A percentile compares a stretch with the other conserved stretches of the same genome.
These are phyloP conservation scores for Caenorhabditis sp. DNA, from an alignment of 2,888 invertebrate species.

Conservation along the genomic window DNA sequence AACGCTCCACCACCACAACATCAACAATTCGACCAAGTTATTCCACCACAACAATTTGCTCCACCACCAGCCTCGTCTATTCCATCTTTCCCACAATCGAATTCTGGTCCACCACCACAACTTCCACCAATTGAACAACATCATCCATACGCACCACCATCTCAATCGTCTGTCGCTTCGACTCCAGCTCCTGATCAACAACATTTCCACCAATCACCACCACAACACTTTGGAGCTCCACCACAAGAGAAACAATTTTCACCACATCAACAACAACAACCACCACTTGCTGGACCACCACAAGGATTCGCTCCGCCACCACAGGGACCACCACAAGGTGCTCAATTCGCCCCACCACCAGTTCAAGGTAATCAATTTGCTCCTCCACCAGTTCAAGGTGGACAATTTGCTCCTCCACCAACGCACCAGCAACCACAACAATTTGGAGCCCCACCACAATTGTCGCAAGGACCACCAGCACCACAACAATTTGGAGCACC, in stretches of 20 bases:
- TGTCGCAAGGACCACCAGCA: not conserved
- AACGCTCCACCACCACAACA: conserved; percentile 17
- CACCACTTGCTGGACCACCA: conserved; percentile 11
- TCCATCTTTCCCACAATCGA: conserved; percentile 53
- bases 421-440: not conserved
- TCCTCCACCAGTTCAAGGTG: not conserved
- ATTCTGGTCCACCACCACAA: conserved; percentile 39
- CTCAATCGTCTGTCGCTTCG: conserved; percentile 45
- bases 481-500: conserved; percentile 6
- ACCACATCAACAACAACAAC: conserved; percentile 29
- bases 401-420: conserved; percentile 9
- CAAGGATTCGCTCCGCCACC: conserved; percentile 19
- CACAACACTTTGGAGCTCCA: conserved; percentile 22
- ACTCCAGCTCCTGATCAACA: conserved; percentile 42
- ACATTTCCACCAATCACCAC: conserved; percentile 22
- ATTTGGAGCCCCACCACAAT: conserved; percentile 24
- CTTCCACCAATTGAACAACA: conserved; percentile 17
- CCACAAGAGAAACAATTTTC: conserved; percentile 27
- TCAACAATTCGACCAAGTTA: conserved; percentile 3
- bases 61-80: conserved; percentile 41
- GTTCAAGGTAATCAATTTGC: conserved; percentile 15
- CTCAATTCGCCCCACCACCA: conserved; percentile 26
- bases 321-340: conserved; percentile 4
- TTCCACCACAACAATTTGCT: conserved; percentile 13
- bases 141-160: conserved; percentile 20